phyloP scores from a whole-genome alignment of 2,113 vertebrate species.

The Trematomus loennbergii region DNA sequence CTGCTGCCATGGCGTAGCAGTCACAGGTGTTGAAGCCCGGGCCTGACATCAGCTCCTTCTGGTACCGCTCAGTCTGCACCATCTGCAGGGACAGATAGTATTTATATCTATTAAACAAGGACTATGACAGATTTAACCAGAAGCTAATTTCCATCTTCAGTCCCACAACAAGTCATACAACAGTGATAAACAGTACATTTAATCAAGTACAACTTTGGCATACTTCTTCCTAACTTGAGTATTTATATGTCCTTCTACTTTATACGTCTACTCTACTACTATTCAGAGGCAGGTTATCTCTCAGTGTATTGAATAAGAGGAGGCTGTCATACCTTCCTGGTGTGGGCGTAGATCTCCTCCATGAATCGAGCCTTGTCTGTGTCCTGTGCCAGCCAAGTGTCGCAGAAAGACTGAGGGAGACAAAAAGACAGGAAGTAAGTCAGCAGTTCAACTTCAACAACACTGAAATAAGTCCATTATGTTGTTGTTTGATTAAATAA shows the following conservation, averaged over 20 bases:
- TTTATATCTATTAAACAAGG: too few relatives aligned
- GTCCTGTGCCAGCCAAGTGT: slow-evolving; percentile 74
- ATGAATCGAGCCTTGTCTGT: slow-evolving; percentile 82
- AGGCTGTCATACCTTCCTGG: slow-evolving; percentile 31
- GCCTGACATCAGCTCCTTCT: slow-evolving; percentile 59
- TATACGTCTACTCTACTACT: too few relatives aligned
- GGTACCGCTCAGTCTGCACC: slow-evolving; percentile 9
- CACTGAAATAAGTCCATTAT: too few relatives aligned
- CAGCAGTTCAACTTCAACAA: neutral
- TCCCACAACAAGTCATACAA: neutral
- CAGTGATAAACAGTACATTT: too few relatives aligned
- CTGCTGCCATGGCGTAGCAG: slow-evolving; percentile 83
- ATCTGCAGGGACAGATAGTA: slow-evolving; percentile 14
- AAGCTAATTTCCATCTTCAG: too few relatives aligned
- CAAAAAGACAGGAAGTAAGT: neutral
- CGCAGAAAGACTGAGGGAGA: slow-evolving; percentile 78
- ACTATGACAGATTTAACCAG: too few relatives aligned
- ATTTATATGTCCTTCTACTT: too few relatives aligned
- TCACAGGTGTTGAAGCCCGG: slow-evolving; percentile 82
- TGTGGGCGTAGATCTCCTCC: slow-evolving; percentile 73
- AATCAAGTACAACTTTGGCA: too few relatives aligned
- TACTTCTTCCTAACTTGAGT: too few relatives aligned
- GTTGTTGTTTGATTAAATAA: neutral
- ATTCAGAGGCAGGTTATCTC: neutral
- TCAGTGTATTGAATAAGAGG: neutral